Evolutionary conservation across 2,797 vertebrate genomes (phyloP), one percentile per base, ranked within the genome.

Genomic region (Petrocephalus sullivani): DNA sequence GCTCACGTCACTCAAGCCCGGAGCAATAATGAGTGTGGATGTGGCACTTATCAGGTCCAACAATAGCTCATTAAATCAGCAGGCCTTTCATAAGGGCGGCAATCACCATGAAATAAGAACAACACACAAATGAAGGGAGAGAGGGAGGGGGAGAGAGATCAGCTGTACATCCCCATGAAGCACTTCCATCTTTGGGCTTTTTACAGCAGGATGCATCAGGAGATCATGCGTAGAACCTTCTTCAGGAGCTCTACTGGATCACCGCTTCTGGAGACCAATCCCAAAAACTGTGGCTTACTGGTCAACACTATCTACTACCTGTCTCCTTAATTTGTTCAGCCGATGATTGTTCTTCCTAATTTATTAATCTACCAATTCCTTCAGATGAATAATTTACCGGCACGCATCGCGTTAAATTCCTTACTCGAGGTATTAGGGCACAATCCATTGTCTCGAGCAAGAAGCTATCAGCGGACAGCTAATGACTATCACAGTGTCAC

Each of bases 41-140:
- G 41, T 81, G 75, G 75, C 75, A 81, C 71, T 78, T 81, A n/a
- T 46, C 41, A 81, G 75, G 75, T 81, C 75, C 75, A 46, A 81
- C 75, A 81, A 81, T 81, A 81, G 41, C 75, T 81, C 75, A 16
- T 81, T 81, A 81, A 81, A 81, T 49, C 75, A 81, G 75, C 37
- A 81, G 19, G 41, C 41, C 75, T 81, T 49, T 81, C 75, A 46
- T 81, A 81, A 21, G 41, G 37, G 19, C 19, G 37, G 46, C 67
- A 12, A 75, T 75, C 67, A 2, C 75, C 19, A 8, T 49, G 41
- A 81, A 49, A 81, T 49, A 81, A 49, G 37, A 81, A 81, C 6
- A 81, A 81, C 75, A 81, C 75, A 49, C 41, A 10, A 81, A 81
- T 2, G 19, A 81, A 81, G 16, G 46, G 19, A 41, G 33, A 71